A percentile compares a stretch with the other conserved stretches of the same genome.
Conservation (phyloP, 1,140 invertebrate species). For the Drosophila saltans region DNA sequence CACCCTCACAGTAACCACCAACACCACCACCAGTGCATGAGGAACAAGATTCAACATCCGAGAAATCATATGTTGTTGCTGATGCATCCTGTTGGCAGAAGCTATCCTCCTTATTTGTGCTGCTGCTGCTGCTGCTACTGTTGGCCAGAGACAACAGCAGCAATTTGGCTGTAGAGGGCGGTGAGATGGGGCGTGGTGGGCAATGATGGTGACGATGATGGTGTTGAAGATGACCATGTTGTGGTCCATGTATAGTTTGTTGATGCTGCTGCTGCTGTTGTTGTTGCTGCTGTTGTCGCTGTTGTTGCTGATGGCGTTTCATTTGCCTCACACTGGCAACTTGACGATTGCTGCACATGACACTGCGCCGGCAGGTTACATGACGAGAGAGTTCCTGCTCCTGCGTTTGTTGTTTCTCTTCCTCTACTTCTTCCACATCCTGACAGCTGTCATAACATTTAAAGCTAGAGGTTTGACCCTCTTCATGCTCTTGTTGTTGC, state of each 20-base stretch:
- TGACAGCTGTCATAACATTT: slow-evolving; percentile 77
- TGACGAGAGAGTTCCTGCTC: slow-evolving; percentile 45
- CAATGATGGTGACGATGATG: slow-evolving; percentile 28
- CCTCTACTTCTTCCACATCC: slow-evolving; percentile 36
- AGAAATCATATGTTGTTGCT: slow-evolving; percentile 10
- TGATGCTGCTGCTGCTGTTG: slow-evolving; percentile 26
- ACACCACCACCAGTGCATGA: neutral
- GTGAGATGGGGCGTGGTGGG: slow-evolving; percentile 33
- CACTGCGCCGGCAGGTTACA: slow-evolving; percentile 58
- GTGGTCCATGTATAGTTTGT: slow-evolving; percentile 22
- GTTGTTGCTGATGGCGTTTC: slow-evolving; percentile 66
- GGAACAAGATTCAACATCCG: slow-evolving; percentile 13
- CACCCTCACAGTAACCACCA: neutral
- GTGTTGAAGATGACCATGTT: slow-evolving; percentile 25
- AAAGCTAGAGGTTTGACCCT: slow-evolving; percentile 56
- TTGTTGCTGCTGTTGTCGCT: slow-evolving; percentile 50
- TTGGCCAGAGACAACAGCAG: slow-evolving; percentile 65
- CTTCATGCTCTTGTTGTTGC: slow-evolving; percentile 38
- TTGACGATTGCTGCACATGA: slow-evolving; percentile 74
- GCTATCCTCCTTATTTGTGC: slow-evolving; percentile 4
- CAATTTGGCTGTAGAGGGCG: slow-evolving; percentile 65
- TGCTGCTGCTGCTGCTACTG: slow-evolving; percentile 21
- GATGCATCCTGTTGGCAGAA: slow-evolving; percentile 17
- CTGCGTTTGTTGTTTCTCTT: neutral
- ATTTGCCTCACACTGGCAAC: slow-evolving; percentile 70